A percentile compares a stretch with the other conserved stretches of the same genome.
Conservation (phyloP, 92 coral and sea anemone genomes). For the Palythoa grandiflora region DNA sequence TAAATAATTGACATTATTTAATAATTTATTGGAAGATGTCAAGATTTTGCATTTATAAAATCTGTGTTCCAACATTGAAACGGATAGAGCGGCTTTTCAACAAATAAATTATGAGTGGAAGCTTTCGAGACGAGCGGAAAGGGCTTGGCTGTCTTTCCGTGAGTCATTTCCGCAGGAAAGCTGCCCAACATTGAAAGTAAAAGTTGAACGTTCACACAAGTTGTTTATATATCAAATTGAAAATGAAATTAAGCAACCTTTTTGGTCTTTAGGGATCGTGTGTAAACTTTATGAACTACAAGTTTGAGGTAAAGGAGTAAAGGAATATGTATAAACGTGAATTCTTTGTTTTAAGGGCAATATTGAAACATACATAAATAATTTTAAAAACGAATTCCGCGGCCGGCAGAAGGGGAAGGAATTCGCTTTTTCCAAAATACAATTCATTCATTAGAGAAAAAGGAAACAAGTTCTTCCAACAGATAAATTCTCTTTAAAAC, state of each 20-base stretch:
- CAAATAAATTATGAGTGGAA: background rate
- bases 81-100: slow-evolving; percentile 15
- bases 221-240: background rate
- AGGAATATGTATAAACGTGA: background rate
- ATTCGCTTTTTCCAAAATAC: background rate
- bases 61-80: background rate
- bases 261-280: background rate
- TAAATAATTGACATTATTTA: background rate
- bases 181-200: background rate
- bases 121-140: background rate
- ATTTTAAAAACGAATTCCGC: background rate
- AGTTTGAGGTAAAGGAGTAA: background rate
- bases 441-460: too few relatives aligned
- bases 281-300: background rate
- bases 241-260: background rate
- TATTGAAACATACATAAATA: background rate
- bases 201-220: background rate
- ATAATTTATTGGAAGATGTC: background rate
- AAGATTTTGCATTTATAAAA: too few relatives aligned
- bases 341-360: background rate
- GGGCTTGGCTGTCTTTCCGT: slow-evolving; percentile 40
- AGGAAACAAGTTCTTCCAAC: background rate
- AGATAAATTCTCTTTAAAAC: background rate
- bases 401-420: background rate
- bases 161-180: slow-evolving; percentile 19